Base-by-base conservation (phyloP, 2,113 vertebrate species). In the Ictalurus furcatus region DNA sequence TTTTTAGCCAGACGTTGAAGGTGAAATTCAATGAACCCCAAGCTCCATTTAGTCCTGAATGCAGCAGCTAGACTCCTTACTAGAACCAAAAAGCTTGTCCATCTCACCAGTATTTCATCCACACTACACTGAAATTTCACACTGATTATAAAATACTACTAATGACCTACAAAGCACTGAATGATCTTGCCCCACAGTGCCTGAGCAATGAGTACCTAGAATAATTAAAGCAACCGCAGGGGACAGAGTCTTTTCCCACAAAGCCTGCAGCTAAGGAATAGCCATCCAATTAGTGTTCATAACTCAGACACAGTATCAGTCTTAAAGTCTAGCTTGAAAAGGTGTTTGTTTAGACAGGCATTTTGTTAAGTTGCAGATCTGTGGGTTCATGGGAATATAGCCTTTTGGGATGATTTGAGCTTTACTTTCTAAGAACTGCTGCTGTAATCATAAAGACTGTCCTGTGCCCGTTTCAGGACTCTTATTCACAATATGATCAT, bases 221-320 rank as follows among this genome's bases (percentile, higher is more conserved):
- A 61, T 83, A 23, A 83, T 83, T 83, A 83, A 13, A 11, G 25
- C 56, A 83, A 48, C 81, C 61, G 30, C 81, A 83, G 34, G 58
- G 34, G 11, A 12, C 1, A 61, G 30, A 61, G 56, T 83, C 21
- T 83, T 61, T 61, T 40, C 7, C 30, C 23, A 40, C 58, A 83
- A 83, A 59, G 30, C 81, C 56, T 61, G 16, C 9, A 83, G 81
- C 54, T 23, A 58, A 6, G n/a, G 5, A 23, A 58, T 13, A 40
- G 56, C 21, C 56, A 4, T 23, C 81, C 58, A 61, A 83, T 61
- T 83, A 61, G 56, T 61, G 81, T 25, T 63, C 19, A 63, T 83
- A 34, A 83, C 56, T 59, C 56, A 82, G 54, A 34, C 80, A 59
- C 54, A 59, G 80, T 59, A 34, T 82, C n/a, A 34, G 12, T 34